Conservation (phyloP, 2,797 vertebrate species). For the Aldrovandia affinis region DNA sequence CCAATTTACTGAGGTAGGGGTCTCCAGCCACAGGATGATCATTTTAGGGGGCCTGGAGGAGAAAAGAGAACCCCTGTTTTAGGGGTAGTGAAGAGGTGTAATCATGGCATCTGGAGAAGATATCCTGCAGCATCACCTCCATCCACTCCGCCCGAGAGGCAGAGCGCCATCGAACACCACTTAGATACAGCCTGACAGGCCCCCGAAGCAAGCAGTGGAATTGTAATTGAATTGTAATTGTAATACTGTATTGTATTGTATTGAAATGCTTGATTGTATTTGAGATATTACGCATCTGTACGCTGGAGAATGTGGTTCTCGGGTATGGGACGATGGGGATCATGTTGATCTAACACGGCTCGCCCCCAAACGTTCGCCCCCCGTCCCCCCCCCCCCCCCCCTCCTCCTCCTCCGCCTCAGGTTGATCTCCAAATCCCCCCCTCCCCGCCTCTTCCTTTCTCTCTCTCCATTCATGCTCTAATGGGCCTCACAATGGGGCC, state of each 20-base stretch:
- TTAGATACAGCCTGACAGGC: neutral
- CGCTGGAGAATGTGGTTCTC: neutral
- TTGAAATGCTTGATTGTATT: too few relatives aligned
- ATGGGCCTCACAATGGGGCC: constrained; percentile 41
- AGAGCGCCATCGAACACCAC: neutral
- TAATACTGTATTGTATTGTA: too few relatives aligned
- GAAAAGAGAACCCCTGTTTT: too few relatives aligned
- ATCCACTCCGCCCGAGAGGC: neutral
- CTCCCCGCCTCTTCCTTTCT: constrained; percentile 19
- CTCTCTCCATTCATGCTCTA: constrained; percentile 40
- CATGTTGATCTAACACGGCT: neutral
- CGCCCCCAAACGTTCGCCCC: neutral
- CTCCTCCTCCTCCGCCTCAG: constrained; percentile 19
- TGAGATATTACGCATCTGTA: neutral
- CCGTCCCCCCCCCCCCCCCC: neutral
- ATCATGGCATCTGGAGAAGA: neutral
- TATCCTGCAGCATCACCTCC: neutral
- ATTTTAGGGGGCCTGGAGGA: too few relatives aligned
- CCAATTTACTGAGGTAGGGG: too few relatives aligned
- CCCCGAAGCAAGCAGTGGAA: too few relatives aligned
- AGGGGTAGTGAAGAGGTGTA: too few relatives aligned
- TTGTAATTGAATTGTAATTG: too few relatives aligned
- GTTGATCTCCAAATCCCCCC: constrained; percentile 6
- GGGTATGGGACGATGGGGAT: too few relatives aligned
- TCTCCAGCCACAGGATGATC: too few relatives aligned